These are phyloP conservation scores for Drosophila monieri DNA, from an alignment of 2,888 invertebrate genomes.

Conservation along the genomic window DNA sequence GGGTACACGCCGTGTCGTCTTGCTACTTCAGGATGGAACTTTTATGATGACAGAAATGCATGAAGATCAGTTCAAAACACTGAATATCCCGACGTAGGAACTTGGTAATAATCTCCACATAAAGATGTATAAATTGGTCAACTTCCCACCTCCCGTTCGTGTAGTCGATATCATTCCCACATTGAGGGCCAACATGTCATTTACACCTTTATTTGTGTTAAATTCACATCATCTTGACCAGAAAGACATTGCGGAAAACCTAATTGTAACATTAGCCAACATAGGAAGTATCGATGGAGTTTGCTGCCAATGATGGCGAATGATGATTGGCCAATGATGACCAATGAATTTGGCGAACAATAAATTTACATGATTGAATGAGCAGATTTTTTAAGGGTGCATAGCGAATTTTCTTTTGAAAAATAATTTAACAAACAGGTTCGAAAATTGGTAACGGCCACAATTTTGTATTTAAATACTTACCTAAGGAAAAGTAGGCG, in stretches of 20 bases:
- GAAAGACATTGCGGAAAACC: neutral
- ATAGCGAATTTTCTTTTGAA: neutral
- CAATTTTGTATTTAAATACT: no score
- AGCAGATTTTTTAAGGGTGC: neutral
- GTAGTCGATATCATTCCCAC: conserved; percentile 1
- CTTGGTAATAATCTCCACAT: conserved; percentile 12
- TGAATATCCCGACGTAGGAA: conserved; percentile 83
- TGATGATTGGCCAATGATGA: no score
- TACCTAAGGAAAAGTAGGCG: neutral
- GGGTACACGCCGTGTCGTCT: conserved; percentile 92
- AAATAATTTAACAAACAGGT: neutral
- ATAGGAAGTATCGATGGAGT: neutral
- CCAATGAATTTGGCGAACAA: conserved; percentile 18
- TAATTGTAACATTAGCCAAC: conserved; percentile 2
- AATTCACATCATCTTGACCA: neutral
- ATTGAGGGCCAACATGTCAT: neutral
- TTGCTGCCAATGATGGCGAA: neutral
- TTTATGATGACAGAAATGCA: conserved; percentile 94
- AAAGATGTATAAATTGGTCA: conserved; percentile 16
- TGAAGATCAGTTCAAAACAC: conserved; percentile 89
- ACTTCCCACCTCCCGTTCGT: conserved; percentile 9
- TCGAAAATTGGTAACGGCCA: neutral
- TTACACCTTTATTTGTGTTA: neutral
- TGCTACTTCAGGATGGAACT: conserved; percentile 93
- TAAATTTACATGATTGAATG: conserved; percentile 3